Percentiles rank a stretch among this genome's conserved stretches.
Evolutionary conservation across 2,888 invertebrate genomes (phyloP).

Genomic region (Lathronympha strigana): DNA sequence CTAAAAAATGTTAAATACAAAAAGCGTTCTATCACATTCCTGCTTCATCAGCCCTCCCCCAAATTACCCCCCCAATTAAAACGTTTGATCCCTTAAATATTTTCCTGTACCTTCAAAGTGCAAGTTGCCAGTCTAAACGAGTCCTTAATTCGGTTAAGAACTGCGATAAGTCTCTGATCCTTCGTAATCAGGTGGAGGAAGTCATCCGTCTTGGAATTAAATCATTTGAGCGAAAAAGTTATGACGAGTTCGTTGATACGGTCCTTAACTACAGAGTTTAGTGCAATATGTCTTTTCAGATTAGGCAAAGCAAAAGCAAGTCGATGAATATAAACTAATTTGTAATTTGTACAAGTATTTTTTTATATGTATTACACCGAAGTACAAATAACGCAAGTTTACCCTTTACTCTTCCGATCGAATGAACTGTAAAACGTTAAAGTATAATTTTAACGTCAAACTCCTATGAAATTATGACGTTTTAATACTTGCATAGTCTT

Average conservation of each 20-base stretch:
- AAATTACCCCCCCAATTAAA: slow-evolving; percentile 18
- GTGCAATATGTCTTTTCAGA: too few relatives aligned
- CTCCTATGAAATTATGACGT: too few relatives aligned
- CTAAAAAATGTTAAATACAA: background rate
- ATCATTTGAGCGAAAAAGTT: slow-evolving; percentile 23
- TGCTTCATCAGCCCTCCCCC: background rate
- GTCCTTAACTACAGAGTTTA: background rate
- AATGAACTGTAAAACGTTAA: too few relatives aligned
- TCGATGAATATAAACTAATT: too few relatives aligned
- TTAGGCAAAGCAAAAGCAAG: too few relatives aligned
- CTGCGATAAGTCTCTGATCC: slow-evolving; percentile 38
- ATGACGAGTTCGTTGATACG: background rate
- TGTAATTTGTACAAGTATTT: too few relatives aligned
- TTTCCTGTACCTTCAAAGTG: slow-evolving; percentile 21
- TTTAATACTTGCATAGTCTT: too few relatives aligned
- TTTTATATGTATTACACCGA: too few relatives aligned
- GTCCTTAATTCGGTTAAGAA: slow-evolving; percentile 32
- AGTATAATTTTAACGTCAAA: too few relatives aligned
- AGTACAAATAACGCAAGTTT: too few relatives aligned
- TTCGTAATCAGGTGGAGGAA: slow-evolving; percentile 26
- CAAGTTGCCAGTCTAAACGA: slow-evolving; percentile 36
- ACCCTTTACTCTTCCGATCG: too few relatives aligned
- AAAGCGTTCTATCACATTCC: background rate
- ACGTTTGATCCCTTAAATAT: slow-evolving; percentile 18
- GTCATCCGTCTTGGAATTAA: slow-evolving; percentile 30